Percentiles rank a stretch among this genome's conserved stretches.
Conservation (phyloP, 2,113 vertebrate species). For the Aix galericulata region DNA sequence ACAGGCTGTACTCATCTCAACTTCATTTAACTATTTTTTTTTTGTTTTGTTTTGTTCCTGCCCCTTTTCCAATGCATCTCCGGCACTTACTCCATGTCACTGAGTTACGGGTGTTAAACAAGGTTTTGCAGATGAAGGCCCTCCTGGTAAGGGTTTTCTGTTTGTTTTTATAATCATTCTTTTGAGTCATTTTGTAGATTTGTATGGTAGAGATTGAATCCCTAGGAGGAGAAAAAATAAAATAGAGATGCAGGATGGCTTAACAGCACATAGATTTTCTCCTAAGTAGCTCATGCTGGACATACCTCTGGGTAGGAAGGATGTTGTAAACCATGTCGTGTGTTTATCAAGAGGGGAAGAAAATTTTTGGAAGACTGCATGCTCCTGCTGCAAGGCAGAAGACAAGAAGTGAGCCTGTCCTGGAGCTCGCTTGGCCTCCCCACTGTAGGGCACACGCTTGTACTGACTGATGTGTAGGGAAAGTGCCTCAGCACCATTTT, state of each 20-base stretch:
- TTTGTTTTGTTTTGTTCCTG: not conserved
- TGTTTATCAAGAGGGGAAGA: not conserved
- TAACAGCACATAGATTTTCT: not conserved
- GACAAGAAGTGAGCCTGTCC: not conserved
- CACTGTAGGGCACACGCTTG: rapidly evolving
- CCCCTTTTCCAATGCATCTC: not conserved
- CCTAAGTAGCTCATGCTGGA: not conserved
- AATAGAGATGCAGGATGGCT: not conserved
- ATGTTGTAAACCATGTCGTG: rapidly evolving
- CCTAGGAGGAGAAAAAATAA: not conserved
- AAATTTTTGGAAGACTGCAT: not conserved
- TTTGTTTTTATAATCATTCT: not conserved
- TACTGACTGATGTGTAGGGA: not conserved
- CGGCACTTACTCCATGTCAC: not conserved
- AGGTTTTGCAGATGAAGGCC: not conserved
- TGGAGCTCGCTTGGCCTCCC: not conserved
- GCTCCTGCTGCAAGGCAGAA: not conserved
- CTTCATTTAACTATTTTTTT: not conserved
- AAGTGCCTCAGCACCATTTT: not conserved
- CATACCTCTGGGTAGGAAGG: not conserved
- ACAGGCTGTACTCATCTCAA: not conserved
- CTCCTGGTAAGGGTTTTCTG: not conserved
- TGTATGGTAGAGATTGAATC: not conserved
- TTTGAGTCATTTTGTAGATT: not conserved
- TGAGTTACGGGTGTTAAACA: not conserved